Evolutionary conservation across 2,888 invertebrate genomes (phyloP), one percentile per base, ranked within the genome.

Genomic region (Gastracanthus pulcherrimus): DNA sequence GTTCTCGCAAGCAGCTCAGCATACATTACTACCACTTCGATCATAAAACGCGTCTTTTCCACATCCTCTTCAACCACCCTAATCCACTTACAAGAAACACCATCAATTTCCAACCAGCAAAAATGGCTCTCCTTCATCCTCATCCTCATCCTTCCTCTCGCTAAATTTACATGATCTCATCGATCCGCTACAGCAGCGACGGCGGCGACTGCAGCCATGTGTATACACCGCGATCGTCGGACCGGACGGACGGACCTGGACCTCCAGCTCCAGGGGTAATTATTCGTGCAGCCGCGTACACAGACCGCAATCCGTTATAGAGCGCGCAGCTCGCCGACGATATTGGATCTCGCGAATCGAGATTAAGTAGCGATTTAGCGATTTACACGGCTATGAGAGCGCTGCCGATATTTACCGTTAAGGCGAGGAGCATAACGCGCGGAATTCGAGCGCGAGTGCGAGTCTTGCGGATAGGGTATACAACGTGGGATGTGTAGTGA

Each of bases 311-410:
- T 79, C 85, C 85, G 86, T 86, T 87, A n/a, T n/a, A 86, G 81
- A 78, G 69, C 36, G 64, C 38, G 36, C 31, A 41, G 34, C 19
- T 64, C 83, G 48, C 70, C 64, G 67, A 34, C 85, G 83, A 86
- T 86, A 84, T 84, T 83, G 82, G 83, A 48, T 38, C 31, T 36
- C 31, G 64, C 67, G 83, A 78, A 83, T 84, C 82, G 81, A 83
- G 85, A 85, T 85, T 86, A 86, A 86, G 85, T 81, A 82, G 82
- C 86, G 86, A 87, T 88, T 84, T 84, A 84, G 84, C 85, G 86
- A 87, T 88, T 88, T 88, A 87, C 87, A 85, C 84, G 85, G 71
- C 60, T 58, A 79, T 64, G 41, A 67, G n/a, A 81, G 75, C 66
- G 76, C 31, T 71, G 80, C 45, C 75, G 82, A 75, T 79, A 79